A percentile compares a stretch with the other conserved stretches of the same genome.
These are phyloP conservation scores for Melitaea athalia DNA, from an alignment of 2,888 invertebrate genomes.

Conservation along the genomic window DNA sequence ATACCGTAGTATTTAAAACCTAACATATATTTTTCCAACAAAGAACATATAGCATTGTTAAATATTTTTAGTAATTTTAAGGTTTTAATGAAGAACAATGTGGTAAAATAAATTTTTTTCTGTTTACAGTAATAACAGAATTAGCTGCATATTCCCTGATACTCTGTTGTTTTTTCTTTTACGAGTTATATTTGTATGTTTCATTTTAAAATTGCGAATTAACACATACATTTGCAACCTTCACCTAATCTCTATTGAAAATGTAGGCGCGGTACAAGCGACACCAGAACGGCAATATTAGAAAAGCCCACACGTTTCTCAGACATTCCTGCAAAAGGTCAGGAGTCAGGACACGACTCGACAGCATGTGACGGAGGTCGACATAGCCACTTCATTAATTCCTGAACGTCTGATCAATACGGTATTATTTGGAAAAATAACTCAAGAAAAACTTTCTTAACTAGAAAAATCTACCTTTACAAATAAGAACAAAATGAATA, in stretches of 20 bases:
- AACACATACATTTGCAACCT: neutral
- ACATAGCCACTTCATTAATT: conserved; percentile 80
- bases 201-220: neutral
- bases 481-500: too few species aligned
- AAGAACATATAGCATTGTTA: too few species aligned
- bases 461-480: neutral
- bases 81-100: too few species aligned
- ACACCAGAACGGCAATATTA: conserved; percentile 35
- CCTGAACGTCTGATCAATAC: conserved; percentile 71
- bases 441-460: neutral
- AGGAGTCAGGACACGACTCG: conserved; percentile 53
- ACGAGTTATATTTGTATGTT: too few species aligned
- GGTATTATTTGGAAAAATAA: conserved; percentile 37
- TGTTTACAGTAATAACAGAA: too few species aligned
- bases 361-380: conserved; percentile 73
- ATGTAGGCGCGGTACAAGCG: conserved; percentile 32
- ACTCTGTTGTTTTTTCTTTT: too few species aligned
- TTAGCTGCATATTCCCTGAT: too few species aligned
- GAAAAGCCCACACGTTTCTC: conserved; percentile 62
- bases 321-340: conserved; percentile 67
- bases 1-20: too few species aligned
- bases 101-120: too few species aligned
- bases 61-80: too few species aligned
- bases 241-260: conserved; percentile 5
- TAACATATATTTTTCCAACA: too few species aligned